Evolutionary conservation across 2,113 vertebrate genomes (phyloP), one percentile per base, ranked within the genome.

Genomic region (Larimichthys polyactis): DNA sequence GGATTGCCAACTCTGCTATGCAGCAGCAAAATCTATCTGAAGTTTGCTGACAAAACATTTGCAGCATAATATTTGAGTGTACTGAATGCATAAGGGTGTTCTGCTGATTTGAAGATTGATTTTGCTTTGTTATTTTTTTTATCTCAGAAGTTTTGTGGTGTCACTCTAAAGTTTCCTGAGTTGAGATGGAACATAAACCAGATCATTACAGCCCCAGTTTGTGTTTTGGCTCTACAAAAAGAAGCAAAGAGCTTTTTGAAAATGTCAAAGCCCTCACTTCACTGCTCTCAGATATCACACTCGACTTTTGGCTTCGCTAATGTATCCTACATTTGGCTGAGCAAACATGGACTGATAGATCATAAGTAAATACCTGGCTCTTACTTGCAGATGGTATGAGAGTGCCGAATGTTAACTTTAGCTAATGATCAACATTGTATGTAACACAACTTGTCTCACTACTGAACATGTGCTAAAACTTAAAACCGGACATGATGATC

Each of bases 251-350:
- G 55, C 27, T 43, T 24, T n/a, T 7, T 36, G 12, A 51, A 69
- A 69, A 78, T 58, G 20, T 66, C 54, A 63, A 16, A 27, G 16
- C 36, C 27, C 29, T 70, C 59, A 48, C 32, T 58, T 77, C 62
- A 29, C 20, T 36, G 27, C 4, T 40, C 32, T 52, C 29, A 51
- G 29, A 70, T 24, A 51, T 32, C 43, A 49, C 55, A 72, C 22
- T 20, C 1, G 32, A 51, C 24, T 17, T 63, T 27, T 55, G 36
- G 16, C 62, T 29, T 0, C 0, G 2, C 48, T 24, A 46, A 59
- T 9, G 22, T 72, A 40, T 51, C 12, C 27, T 11, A 16, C 60
- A 64, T 63, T 66, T 57, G 58, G 29, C 59, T 24, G 29, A n/a
- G 52, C 22, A 75, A 58, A 67, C 22, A 57, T 1, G 11, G 14